Base-by-base conservation (phyloP, 2,888 invertebrate genomes). In the Drosophila mulleri region DNA sequence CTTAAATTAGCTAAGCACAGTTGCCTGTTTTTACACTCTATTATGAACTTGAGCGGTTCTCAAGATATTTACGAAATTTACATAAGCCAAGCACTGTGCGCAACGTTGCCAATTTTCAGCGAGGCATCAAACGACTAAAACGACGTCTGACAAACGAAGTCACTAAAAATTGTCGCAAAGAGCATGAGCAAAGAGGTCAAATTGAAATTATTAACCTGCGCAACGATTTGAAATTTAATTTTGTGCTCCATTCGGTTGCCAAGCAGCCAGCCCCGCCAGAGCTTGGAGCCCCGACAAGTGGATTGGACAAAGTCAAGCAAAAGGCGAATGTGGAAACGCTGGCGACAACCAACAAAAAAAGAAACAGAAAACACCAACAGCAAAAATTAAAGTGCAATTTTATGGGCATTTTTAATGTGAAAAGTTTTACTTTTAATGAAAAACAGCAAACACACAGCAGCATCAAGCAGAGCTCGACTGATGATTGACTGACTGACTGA, bases 371-470 rank as follows among this genome's bases (percentile, higher is more conserved):
- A 53, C 16, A 39, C 39, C 35, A 54, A 54, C 53, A 48, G 26
- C 37, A 54, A 16, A 48, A 85, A 85, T 81, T 85, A 88, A 88
- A 88, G 83, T 88, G 83, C 86, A 85, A 77, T 81, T 89, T 86
- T 85, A 86, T 86, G 90, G 72, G 79, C 72, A 89, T 86, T 86
- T 86, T 88, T 89, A 88, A 89, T 89, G 88, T 69, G 76, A 83
- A 86, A 88, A 83, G 72, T 79, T 83, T 75, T 80, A 78, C 86
- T 89, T 81, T 79, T 80, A 82, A 75, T 87, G 80, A 78, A 89
- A 81, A 79, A 70, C 82, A 75, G n/a, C n/a, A 62, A 26, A 62
- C 26, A 32, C 48, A 26, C 63, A 47, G 35, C 64, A 79, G 71
- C 67, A 78, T 61, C 78, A 75, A 67, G 63, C 75, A 58, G 59